These are phyloP conservation scores for Phrynocephalus vlangalii DNA, from an alignment of 2,797 vertebrate genomes.

Conservation along the genomic window DNA sequence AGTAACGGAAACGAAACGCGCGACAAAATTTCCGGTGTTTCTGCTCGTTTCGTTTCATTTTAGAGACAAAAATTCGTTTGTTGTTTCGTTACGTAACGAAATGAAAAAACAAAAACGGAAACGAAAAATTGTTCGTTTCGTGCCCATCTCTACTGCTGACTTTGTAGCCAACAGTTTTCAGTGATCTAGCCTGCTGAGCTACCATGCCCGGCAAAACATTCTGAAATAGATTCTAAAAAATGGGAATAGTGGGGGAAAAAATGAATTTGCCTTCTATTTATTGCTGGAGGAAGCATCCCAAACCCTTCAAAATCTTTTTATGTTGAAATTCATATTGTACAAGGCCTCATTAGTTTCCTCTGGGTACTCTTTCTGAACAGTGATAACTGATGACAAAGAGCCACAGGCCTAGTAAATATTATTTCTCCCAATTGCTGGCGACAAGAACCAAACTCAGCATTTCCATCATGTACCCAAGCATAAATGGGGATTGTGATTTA, in stretches of 20 bases:
- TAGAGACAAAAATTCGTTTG: too few species aligned
- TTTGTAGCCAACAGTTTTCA: too few species aligned
- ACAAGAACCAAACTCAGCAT: conserved; percentile 53
- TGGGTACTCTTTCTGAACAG: neutral
- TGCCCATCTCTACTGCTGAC: too few species aligned
- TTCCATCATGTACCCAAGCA: conserved; percentile 56
- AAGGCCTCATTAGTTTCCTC: neutral
- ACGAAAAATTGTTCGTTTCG: too few species aligned
- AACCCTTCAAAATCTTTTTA: neutral
- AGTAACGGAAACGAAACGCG: too few species aligned
- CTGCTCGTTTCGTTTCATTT: too few species aligned
- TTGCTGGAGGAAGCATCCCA: too few species aligned
- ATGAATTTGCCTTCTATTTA: neutral
- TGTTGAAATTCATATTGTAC: neutral
- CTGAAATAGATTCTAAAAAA: neutral
- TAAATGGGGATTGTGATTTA: conserved; percentile 59
- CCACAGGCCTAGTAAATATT: conserved; percentile 5
- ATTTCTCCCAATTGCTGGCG: conserved; percentile 9
- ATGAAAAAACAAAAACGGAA: too few species aligned
- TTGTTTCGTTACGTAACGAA: too few species aligned
- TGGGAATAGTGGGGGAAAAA: neutral
- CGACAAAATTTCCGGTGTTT: too few species aligned
- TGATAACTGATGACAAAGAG: neutral
- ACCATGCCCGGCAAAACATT: too few species aligned
- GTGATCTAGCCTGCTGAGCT: too few species aligned